Conservation (phyloP, 2,113 vertebrate genomes). For the Carollia perspicillata region DNA sequence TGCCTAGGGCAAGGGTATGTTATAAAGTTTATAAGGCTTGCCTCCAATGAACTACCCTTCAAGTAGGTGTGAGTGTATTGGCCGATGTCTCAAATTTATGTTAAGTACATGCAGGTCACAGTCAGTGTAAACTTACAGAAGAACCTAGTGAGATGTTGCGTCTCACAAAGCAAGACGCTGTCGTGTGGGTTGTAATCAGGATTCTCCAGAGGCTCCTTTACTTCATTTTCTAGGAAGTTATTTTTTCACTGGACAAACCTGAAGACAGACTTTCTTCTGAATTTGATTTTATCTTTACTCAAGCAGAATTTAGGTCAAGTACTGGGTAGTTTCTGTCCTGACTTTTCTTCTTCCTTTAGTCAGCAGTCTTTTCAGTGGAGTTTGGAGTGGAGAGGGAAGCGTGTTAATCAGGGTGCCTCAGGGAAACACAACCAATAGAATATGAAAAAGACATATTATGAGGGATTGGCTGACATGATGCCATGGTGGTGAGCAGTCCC, state of each 20-base stretch:
- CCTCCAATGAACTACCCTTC: background rate
- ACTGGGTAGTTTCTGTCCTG: background rate
- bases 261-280: background rate
- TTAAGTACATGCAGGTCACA: background rate
- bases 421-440: background rate
- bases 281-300: constrained; percentile 18
- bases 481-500: background rate
- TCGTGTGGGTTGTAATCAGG: background rate
- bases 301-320: background rate
- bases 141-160: background rate
- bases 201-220: background rate
- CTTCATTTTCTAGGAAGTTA: background rate
- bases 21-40: background rate
- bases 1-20: background rate
- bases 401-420: background rate
- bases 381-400: background rate
- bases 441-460: background rate
- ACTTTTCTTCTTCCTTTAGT: background rate
- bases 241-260: background rate
- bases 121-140: background rate
- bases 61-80: background rate
- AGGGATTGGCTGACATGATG: background rate
- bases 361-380: background rate
- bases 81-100: background rate
- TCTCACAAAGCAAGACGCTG: background rate